Conservation (phyloP, 2,888 invertebrate genomes). For the Dryadula phaetusa region DNA sequence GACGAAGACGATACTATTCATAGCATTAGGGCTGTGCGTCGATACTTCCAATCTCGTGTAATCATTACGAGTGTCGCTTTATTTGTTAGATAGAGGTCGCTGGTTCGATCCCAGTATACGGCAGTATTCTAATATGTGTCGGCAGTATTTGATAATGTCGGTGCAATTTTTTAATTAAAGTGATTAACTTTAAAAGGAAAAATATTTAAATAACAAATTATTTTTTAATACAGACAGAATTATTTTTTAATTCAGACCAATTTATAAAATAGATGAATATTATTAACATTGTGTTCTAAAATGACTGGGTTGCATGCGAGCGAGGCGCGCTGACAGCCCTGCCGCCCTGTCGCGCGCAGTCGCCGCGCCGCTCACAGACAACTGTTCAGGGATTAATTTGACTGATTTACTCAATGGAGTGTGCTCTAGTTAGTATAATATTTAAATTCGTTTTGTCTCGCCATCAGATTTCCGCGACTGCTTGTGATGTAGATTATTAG, state of each 20-base stretch:
- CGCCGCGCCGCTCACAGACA: slow-evolving; percentile 18
- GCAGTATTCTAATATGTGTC: no score
- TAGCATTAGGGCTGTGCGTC: slow-evolving; percentile 41
- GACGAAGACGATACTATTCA: slow-evolving; percentile 56
- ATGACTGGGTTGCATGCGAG: no score
- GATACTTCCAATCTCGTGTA: neutral
- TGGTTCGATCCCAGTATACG: neutral
- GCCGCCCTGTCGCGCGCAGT: no score
- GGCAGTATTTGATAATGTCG: no score
- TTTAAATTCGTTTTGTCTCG: slow-evolving; percentile 16
- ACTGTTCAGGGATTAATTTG: slow-evolving; percentile 30
- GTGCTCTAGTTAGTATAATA: neutral
- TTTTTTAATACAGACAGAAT: no score
- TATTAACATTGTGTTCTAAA: no score
- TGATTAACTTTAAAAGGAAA: no score
- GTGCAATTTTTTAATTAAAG: no score
- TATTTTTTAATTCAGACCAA: no score
- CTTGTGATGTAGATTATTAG: neutral
- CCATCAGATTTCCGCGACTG: neutral
- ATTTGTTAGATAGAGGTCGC: neutral
- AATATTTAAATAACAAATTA: no score
- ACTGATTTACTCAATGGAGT: slow-evolving; percentile 43
- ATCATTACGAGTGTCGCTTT: neutral
- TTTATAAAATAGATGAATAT: no score
- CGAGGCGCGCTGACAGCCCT: neutral